Evolutionary conservation across 2,797 vertebrate genomes (phyloP).

Genomic region (Artibeus jamaicensis): DNA sequence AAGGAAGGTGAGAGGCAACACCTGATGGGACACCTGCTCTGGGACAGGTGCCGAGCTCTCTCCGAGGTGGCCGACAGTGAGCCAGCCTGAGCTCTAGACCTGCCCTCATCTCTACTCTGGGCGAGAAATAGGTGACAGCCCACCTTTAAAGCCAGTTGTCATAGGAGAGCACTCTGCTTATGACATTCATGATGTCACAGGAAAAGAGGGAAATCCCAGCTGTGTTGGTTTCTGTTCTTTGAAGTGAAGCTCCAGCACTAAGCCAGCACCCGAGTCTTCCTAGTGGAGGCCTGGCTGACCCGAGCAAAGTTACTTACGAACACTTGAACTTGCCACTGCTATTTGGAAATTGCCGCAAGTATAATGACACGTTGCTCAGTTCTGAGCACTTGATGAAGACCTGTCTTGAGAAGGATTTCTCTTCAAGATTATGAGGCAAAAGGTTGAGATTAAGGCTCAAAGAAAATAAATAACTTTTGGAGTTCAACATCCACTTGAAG

Average conservation of each 20-base stretch:
- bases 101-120: not conserved
- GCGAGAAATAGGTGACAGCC: not conserved
- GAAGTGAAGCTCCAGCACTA: not conserved
- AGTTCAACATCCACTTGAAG: conserved; percentile 34
- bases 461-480: conserved; percentile 73
- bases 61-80: not conserved
- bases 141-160: not conserved
- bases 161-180: not conserved
- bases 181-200: not conserved
- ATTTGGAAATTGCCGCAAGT: not conserved
- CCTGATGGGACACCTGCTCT: not conserved
- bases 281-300: not conserved
- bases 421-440: conserved; percentile 56
- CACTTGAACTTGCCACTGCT: not conserved
- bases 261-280: accelerated
- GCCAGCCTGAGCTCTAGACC: not conserved
- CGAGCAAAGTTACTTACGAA: not conserved
- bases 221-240: not conserved
- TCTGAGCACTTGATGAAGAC: conserved; percentile 2
- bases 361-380: conserved; percentile 46
- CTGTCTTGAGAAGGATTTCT: conserved; percentile 61
- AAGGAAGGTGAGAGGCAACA: not conserved
- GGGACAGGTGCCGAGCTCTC: not conserved
- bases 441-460: conserved; percentile 31
- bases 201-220: not conserved